phyloP scores from a whole-genome alignment of 2,888 invertebrate genomes.

The Ptilodon capucinus region DNA sequence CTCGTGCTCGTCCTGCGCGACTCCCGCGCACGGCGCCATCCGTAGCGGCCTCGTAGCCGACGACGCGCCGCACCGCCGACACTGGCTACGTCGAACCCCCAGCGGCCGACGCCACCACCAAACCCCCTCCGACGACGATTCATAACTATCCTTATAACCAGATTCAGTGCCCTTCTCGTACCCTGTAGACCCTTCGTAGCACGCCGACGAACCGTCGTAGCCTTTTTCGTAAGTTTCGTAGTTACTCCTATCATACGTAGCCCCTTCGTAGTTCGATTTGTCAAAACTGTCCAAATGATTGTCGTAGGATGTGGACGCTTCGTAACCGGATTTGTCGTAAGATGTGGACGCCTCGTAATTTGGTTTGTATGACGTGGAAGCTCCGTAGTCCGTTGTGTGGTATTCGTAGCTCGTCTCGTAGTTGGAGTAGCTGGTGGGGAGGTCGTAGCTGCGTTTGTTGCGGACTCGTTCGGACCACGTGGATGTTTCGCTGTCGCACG shows the following conservation, averaged over 20 bases:
- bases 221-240: constrained; percentile 29
- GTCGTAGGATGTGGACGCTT: constrained; percentile 22
- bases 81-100: constrained; percentile 55
- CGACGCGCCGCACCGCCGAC: constrained; percentile 62
- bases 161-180: constrained; percentile 33
- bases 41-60: constrained; percentile 64
- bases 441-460: constrained; percentile 47
- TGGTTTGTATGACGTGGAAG: constrained; percentile 13
- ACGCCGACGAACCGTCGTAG: constrained; percentile 25
- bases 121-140: constrained; percentile 47
- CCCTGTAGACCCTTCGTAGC: constrained; percentile 46
- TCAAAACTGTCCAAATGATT: constrained; percentile 22
- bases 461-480: constrained; percentile 61
- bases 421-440: constrained; percentile 42
- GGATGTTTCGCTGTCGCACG: constrained; percentile 70
- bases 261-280: constrained; percentile 27
- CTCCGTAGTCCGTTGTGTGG: constrained; percentile 25
- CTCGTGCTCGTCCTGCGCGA: constrained; percentile 39
- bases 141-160: constrained; percentile 47
- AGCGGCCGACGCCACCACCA: constrained; percentile 58
- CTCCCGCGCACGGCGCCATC: constrained; percentile 59
- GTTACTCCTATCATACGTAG: constrained; percentile 19
- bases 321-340: constrained; percentile 26
- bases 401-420: constrained; percentile 27
- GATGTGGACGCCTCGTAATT: constrained; percentile 28